These are phyloP conservation scores for Lerista edwardsae DNA, from an alignment of 2,797 vertebrate genomes.

Conservation along the genomic window DNA sequence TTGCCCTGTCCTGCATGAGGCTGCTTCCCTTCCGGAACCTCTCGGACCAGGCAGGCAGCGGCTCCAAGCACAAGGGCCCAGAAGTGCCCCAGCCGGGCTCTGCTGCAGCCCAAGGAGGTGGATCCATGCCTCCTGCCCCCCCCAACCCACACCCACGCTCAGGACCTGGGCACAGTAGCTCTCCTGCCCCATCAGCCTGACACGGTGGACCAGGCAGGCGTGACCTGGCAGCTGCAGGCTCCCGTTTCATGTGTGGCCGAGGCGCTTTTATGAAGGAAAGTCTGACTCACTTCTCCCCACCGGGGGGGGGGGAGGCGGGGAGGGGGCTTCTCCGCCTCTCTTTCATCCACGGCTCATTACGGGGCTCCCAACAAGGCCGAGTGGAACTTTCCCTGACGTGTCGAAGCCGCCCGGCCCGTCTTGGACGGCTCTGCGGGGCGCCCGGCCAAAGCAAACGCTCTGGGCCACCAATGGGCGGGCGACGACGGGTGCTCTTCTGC, in stretches of 20 bases:
- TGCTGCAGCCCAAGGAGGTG: not conserved
- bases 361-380: not conserved
- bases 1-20: not conserved
- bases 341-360: not conserved
- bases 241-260: constrained; percentile 31
- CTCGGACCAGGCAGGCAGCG: not conserved
- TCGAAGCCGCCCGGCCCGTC: not conserved
- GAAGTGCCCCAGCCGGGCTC: not conserved
- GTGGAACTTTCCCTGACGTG: not conserved
- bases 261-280: constrained; percentile 49
- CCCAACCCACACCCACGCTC: not conserved
- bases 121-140: too few species aligned
- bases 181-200: constrained; percentile 45
- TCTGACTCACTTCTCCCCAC: constrained; percentile 35
- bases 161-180: not conserved
- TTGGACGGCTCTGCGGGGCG: not conserved
- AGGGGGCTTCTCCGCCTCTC: too few species aligned
- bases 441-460: constrained; percentile 4
- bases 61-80: too few species aligned
- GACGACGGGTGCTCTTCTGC: not conserved
- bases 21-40: not conserved
- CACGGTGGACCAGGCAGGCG: constrained; percentile 51
- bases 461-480: rapidly evolving
- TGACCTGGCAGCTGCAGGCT: constrained; percentile 36
- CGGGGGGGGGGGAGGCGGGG: rapidly evolving